phyloP scores from a whole-genome alignment of 2,113 vertebrate species.

The Archocentrus centrarchus region DNA sequence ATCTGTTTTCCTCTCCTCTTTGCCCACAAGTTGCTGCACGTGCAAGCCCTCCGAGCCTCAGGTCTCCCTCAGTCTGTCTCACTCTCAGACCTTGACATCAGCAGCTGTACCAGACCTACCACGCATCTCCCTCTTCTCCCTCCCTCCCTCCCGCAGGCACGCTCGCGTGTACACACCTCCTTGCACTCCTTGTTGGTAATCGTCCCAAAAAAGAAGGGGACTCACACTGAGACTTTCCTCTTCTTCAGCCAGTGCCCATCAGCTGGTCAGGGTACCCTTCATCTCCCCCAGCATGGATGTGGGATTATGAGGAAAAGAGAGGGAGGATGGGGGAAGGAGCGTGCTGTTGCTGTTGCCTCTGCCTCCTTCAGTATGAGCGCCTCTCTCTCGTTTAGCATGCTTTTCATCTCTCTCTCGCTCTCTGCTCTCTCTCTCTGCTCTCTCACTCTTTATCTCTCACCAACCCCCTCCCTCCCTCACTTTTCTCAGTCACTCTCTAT shows the following conservation, averaged over 20 bases:
- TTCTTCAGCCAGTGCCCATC: slow-evolving; percentile 48
- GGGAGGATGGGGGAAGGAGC: slow-evolving; percentile 54
- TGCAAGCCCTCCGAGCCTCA: slow-evolving; percentile 58
- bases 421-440: slow-evolving; percentile 49
- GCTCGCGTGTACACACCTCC: slow-evolving; percentile 51
- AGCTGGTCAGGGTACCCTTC: slow-evolving; percentile 51
- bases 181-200: slow-evolving; percentile 54
- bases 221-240: slow-evolving; percentile 22
- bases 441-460: slow-evolving; percentile 45
- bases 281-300: slow-evolving; percentile 52
- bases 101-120: slow-evolving; percentile 58
- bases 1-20: slow-evolving; percentile 48
- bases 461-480: slow-evolving; percentile 37
- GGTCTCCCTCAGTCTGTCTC: slow-evolving; percentile 57
- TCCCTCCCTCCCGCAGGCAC: slow-evolving; percentile 33
- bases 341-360: slow-evolving; percentile 68
- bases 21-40: slow-evolving; percentile 73
- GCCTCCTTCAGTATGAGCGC: slow-evolving; percentile 61
- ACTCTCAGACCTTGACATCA: slow-evolving; percentile 63
- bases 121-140: slow-evolving; percentile 40
- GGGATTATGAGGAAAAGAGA: slow-evolving; percentile 54
- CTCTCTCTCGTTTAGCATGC: slow-evolving; percentile 62
- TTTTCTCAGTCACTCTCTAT: slow-evolving; percentile 63
- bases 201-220: background rate
- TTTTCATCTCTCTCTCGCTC: slow-evolving; percentile 62